Evolutionary conservation across 2,113 vertebrate genomes (phyloP).

Genomic region (Clarias macrocephalus): DNA sequence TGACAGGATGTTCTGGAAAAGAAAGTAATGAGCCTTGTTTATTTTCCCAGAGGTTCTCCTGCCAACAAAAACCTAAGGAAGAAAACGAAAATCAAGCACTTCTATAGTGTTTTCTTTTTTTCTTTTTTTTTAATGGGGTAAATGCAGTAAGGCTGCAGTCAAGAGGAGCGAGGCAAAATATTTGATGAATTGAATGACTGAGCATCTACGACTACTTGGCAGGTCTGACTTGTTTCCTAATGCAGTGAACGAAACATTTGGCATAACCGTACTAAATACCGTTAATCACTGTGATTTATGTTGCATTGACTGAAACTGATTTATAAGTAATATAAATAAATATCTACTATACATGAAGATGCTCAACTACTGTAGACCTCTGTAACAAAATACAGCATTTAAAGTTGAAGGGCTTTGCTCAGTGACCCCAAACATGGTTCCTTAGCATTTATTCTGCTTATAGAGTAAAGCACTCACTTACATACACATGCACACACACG

Average conservation of each 20-base stretch:
- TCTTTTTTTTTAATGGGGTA: neutral
- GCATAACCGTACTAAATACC: neutral
- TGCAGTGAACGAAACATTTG: neutral
- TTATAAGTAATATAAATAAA: neutral
- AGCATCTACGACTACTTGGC: neutral
- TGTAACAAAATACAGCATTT: neutral
- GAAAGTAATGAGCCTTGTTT: neutral
- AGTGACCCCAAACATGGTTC: neutral
- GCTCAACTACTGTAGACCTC: neutral
- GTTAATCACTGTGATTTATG: neutral
- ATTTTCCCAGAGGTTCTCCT: slow-evolving; percentile 12
- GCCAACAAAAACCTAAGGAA: neutral
- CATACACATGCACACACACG: neutral
- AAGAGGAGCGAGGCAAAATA: neutral
- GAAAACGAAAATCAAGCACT: neutral
- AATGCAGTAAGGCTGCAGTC: neutral
- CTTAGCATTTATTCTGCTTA: slow-evolving; percentile 10
- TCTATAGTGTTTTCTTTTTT: neutral
- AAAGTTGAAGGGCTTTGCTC: neutral
- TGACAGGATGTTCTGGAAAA: slow-evolving; percentile 2
- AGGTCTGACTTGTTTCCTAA: neutral
- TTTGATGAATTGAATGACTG: neutral
- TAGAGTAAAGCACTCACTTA: neutral
- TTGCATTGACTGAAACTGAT: neutral
- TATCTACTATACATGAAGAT: neutral